Evolutionary conservation across 2,113 vertebrate genomes (phyloP).

Genomic region (Leucoraja erinaceus): DNA sequence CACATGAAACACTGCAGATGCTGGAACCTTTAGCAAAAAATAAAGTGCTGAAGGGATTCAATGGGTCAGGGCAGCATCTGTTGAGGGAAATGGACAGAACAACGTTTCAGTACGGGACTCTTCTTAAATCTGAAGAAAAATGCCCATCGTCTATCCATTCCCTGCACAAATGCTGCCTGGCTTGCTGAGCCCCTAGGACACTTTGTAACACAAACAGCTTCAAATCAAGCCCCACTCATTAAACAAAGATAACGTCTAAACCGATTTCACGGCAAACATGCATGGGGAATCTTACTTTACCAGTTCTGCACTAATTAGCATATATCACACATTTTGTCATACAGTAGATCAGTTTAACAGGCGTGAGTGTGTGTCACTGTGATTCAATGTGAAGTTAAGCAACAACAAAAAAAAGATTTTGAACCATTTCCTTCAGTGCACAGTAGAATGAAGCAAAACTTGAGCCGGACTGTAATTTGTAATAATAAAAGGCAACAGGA

Average conservation of each 20-base stretch:
- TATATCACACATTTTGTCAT: constrained; percentile 65
- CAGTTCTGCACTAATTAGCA: constrained; percentile 67
- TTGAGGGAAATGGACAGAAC: no score
- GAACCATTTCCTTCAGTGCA: constrained; percentile 87
- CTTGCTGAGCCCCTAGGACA: no score
- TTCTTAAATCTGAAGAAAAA: no score
- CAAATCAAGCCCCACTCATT: background rate
- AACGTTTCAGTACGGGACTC: no score
- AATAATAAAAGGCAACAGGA: constrained; percentile 69
- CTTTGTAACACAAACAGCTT: background rate
- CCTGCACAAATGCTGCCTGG: no score
- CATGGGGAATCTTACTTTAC: constrained; percentile 54
- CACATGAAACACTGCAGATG: background rate
- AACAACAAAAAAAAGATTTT: constrained; percentile 79
- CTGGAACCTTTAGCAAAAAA: no score
- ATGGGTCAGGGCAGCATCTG: no score
- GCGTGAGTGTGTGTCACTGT: constrained; percentile 73
- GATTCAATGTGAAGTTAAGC: constrained; percentile 80
- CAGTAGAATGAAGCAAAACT: constrained; percentile 80
- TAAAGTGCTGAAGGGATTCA: no score
- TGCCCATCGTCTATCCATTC: no score
- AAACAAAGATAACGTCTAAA: background rate
- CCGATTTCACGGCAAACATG: constrained; percentile 43
- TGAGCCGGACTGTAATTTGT: constrained; percentile 71
- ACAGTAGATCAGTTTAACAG: constrained; percentile 78